A percentile compares a stretch with the other conserved stretches of the same genome.
These are phyloP conservation scores for Bombus fervidus DNA, from an alignment of 1,140 invertebrate genomes.

Conservation along the genomic window DNA sequence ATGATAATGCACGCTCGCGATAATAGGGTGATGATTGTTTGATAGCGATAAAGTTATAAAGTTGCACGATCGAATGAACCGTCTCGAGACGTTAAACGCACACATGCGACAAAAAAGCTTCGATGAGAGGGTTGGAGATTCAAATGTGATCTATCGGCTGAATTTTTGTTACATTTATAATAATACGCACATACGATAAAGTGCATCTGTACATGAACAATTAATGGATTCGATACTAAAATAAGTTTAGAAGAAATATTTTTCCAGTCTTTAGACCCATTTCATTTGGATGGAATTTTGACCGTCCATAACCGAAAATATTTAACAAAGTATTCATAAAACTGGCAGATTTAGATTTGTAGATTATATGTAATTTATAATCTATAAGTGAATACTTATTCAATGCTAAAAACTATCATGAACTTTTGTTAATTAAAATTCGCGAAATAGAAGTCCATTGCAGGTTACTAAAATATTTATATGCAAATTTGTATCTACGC, in stretches of 20 bases:
- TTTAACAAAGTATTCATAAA: neutral
- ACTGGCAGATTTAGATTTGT: neutral
- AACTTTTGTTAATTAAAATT: too few relatives aligned
- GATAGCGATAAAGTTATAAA: conserved; percentile 4
- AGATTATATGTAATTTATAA: too few relatives aligned
- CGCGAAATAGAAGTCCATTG: neutral
- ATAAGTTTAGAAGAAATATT: neutral
- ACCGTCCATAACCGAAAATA: neutral
- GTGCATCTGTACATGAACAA: neutral
- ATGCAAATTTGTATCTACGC: neutral
- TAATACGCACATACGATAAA: neutral
- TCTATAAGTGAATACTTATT: too few relatives aligned
- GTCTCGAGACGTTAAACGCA: too few relatives aligned
- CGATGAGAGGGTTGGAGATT: neutral
- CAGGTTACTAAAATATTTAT: neutral
- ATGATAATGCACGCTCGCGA: conserved; percentile 19
- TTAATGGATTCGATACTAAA: neutral
- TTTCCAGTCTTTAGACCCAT: neutral
- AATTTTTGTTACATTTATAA: neutral
- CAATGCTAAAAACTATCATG: neutral
- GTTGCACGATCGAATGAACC: neutral
- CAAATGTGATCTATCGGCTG: neutral
- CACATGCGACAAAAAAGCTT: neutral
- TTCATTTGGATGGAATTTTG: too few relatives aligned
- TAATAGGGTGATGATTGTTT: conserved; percentile 15